Evolutionary conservation across 35 echinoderm and acorn worm species (phyloP), one percentile per base, ranked within the genome.

Genomic region (Holothuria glaberrima): DNA sequence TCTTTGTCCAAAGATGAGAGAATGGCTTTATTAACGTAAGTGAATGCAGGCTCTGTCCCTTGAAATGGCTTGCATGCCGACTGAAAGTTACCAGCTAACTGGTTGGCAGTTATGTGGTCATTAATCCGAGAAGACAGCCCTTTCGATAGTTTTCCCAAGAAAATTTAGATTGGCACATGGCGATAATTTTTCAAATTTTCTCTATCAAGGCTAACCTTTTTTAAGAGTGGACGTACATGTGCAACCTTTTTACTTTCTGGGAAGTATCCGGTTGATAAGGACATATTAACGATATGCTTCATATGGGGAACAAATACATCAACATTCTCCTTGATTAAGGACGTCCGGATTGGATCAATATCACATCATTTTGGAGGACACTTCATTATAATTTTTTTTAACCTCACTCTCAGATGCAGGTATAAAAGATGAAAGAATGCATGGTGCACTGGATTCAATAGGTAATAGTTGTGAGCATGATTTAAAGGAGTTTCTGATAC

Each of bases 251-350:
- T 44, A 63, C 32, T 71, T n/a, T 90, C 58, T 20, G 44, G 52
- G 80, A 90, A 90, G 17, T 34, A 31, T 22, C 88, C 92, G 28
- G 35, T 71, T 45, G 54, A 19, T 31, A 94, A 56, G 17, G 92
- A 94, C 27, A 82, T 17, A 34, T 95, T 92, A 31, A 95, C 54
- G 59, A 89, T 92, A 62, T 72, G 30, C n/a, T 61, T 72, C 9
- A 92, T 82, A 83, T 38, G 18, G 20, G 93, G 93, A n/a, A 76
- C 58, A 59, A 59, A 59, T 12, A 59, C 58, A n/a, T n/a, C n/a
- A n/a, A n/a, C n/a, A n/a, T n/a, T n/a, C n/a, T n/a, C n/a, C n/a
- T n/a, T n/a, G n/a, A 21, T 68, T 24, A 25, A 25, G 65, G 30
- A 89, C 44, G 33, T 25, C 30, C n/a, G 9, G 30, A 26, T 29